Base-by-base conservation (phyloP, 1,140 invertebrate species). In the Paraescarpia echinospica region DNA sequence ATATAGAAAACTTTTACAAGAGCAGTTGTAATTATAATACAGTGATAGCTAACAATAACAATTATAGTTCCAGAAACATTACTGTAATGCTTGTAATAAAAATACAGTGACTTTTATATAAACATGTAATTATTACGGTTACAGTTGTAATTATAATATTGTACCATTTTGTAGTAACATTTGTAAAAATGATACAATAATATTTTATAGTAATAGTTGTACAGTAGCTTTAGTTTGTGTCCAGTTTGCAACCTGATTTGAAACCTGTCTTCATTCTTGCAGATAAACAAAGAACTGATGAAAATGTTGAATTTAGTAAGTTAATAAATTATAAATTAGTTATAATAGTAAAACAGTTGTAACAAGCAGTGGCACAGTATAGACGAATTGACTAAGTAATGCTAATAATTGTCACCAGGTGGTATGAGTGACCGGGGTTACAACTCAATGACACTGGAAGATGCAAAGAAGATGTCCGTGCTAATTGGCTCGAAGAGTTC, bases 341-440 rank as follows among this genome's bases (percentile, higher is more conserved):
- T 2, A 77, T 77, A 77, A 22, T 77, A 8, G 14, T 48, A 8
- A 48, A 48, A 48, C 14, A 48, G 14, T 48, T 8, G 41, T 5
- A 48, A 48, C 14, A 48, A 48, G 41, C 41, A 48, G 41, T 48
- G 41, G 14, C 14, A 48, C 14, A 48, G 14, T 48, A 8, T 8
- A 48, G 27, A 77, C 18, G 14, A 31, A 1, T 31, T 8, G 59
- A 22, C 2, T 8, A 22, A 14, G 22, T 77, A 27, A 77, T 77
- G 59, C 2, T 77, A 27, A 90, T 90, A 35, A 90, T n/a, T 90
- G 33, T 6, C 35, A 90, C 35, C 93, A 96, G 96, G 95, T 92
- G 96, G 95, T 27, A 95, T 95, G 51, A 96, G 96, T 48, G 96
- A 97, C 93, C 94, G 96, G 88, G 96, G 96, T 33, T 97, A 97